Conservation (phyloP, 1,140 invertebrate genomes). For the Berghia stephanieae region DNA sequence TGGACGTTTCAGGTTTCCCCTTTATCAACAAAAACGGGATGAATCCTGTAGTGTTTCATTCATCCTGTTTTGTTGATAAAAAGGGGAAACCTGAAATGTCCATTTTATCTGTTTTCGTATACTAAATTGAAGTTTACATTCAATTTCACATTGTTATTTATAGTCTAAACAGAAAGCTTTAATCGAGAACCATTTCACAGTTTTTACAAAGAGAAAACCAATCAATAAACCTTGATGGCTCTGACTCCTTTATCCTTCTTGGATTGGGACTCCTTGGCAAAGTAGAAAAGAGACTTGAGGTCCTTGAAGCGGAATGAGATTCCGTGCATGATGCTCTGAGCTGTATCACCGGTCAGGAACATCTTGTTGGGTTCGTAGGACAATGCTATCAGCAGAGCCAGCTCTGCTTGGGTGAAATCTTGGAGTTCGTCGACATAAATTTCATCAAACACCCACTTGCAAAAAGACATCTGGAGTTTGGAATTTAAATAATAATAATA, state of each 20-base stretch:
- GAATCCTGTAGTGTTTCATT: too few species aligned
- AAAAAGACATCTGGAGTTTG: slow-evolving; percentile 11
- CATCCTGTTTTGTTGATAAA: too few species aligned
- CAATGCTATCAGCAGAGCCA: slow-evolving; percentile 56
- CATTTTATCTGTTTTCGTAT: too few species aligned
- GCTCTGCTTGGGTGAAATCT: slow-evolving; percentile 63
- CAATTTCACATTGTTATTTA: too few species aligned
- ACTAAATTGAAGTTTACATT: too few species aligned
- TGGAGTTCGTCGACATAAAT: slow-evolving; percentile 64
- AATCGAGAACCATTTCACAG: too few species aligned
- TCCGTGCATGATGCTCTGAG: slow-evolving; percentile 64
- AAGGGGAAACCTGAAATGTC: too few species aligned
- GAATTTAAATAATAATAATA: background rate
- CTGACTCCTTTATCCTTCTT: background rate
- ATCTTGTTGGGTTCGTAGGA: slow-evolving; percentile 60
- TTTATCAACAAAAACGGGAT: too few species aligned
- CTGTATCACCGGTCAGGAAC: slow-evolving; percentile 64
- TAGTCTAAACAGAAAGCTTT: too few species aligned
- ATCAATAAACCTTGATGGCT: slow-evolving; percentile 13
- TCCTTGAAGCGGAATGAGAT: slow-evolving; percentile 62
- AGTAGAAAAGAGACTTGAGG: slow-evolving; percentile 57
- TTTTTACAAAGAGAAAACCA: too few species aligned
- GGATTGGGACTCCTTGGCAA: slow-evolving; percentile 47
- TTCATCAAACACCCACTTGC: slow-evolving; percentile 51
- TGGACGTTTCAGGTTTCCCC: too few species aligned